These are phyloP conservation scores for Micrastur ruficollis DNA, from an alignment of 2,797 vertebrate genomes.

Conservation along the genomic window DNA sequence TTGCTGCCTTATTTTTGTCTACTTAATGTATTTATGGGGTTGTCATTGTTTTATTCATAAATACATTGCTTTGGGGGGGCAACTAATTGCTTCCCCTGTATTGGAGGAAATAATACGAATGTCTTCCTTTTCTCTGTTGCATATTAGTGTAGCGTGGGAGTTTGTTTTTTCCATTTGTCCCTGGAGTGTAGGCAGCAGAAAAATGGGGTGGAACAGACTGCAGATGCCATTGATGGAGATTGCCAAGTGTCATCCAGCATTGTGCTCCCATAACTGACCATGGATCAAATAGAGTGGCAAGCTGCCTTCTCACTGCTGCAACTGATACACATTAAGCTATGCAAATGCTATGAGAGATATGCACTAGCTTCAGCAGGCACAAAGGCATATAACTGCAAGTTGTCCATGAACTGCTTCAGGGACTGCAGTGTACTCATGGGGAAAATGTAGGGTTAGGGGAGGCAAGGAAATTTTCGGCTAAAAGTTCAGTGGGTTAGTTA, in stretches of 20 bases:
- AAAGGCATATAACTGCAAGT: neutral
- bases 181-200: constrained; percentile 21
- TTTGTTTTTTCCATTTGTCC: constrained; percentile 23
- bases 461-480: neutral
- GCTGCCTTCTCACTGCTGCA: neutral
- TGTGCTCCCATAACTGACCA: neutral
- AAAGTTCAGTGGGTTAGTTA: neutral
- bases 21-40: neutral
- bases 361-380: neutral
- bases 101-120: neutral
- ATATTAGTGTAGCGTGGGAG: neutral
- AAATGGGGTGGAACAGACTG: constrained; percentile 54
- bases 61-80: neutral
- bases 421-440: neutral
- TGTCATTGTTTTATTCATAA: neutral
- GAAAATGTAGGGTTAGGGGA: neutral
- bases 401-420: neutral
- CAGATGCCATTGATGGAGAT: constrained; percentile 8
- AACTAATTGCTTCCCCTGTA: neutral
- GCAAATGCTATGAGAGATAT: neutral
- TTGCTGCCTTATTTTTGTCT: neutral
- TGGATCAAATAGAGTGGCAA: neutral
- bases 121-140: neutral
- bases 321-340: neutral
- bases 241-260: neutral